A percentile compares a stretch with the other conserved stretches of the same genome.
These are phyloP conservation scores for Tokudaia muenninki DNA, from an alignment of 2,797 vertebrate genomes.

Conservation along the genomic window DNA sequence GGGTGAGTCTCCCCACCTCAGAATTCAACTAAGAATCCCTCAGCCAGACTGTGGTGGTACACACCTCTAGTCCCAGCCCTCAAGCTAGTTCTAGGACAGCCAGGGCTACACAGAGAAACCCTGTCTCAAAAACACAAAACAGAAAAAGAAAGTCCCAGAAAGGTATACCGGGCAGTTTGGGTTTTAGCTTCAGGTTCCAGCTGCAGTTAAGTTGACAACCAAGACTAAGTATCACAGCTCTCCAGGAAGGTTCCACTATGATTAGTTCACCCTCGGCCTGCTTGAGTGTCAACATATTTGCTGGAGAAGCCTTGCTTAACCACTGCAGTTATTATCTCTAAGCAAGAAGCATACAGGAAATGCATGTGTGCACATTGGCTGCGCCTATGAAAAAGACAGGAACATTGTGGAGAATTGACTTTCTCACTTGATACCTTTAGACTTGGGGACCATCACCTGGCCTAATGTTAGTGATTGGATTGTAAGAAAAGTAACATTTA, in stretches of 20 bases:
- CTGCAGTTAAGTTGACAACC: not conserved
- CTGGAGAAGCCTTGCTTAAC: constrained; percentile 11
- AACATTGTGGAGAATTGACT: not conserved
- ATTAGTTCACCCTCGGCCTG: not conserved
- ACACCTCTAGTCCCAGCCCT: not conserved
- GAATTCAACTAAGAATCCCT: not conserved
- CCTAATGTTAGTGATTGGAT: constrained; percentile 55
- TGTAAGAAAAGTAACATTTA: constrained; percentile 54
- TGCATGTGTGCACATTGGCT: not conserved
- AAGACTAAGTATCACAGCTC: not conserved
- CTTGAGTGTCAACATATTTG: not conserved
- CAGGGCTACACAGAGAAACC: not conserved
- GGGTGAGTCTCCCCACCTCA: not conserved
- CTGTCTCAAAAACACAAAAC: not conserved
- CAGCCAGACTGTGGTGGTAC: not conserved
- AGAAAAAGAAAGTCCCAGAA: not conserved
- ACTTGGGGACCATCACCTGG: not conserved
- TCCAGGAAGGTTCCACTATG: not conserved
- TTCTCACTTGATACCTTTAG: not conserved
- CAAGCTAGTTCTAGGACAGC: not conserved
- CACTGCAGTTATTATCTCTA: constrained; percentile 8
- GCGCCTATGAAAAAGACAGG: not conserved
- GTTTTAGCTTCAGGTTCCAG: not conserved
- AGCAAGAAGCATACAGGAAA: not conserved
- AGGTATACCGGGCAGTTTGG: not conserved